Base-by-base conservation (phyloP, 2,888 invertebrate genomes). In the Antheraea assamensis region DNA sequence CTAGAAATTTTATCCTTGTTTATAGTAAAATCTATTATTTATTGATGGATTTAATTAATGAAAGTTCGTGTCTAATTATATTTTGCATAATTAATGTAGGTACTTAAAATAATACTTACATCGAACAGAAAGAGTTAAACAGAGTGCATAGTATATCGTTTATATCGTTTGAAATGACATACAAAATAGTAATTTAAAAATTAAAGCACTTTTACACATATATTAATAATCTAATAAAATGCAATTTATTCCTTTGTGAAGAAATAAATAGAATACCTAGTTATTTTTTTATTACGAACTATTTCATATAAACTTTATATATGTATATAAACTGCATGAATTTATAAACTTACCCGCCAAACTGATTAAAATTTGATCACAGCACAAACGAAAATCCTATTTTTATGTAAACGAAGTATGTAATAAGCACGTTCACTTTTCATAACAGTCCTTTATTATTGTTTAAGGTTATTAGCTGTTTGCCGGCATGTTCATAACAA, bases 401-500 rank as follows among this genome's bases (percentile, higher is more conserved):
- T 47, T 73, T 70, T n/a, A 58, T 66, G 19, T 68, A 49, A 42
- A 55, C 35, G 49, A 27, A 66, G 55, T 70, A 52, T 52, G 74
- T 66, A 64, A 49, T 74, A 77, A 83, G 76, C 89, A 89, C 88
- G 85, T 81, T 78, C 89, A 89, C 89, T 84, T 81, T 78, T 83
- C 78, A 80, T 80, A 81, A 82, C 80, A 78, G 77, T 76, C 78
- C 76, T 77, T 74, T 81, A 79, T 78, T 79, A 77, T 78, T 75
- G 72, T 76, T 80, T 77, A 78, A 76, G 75, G 78, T 82, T 86
- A 64, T 64, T 64, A 27, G 27, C 61, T 64, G 81, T 82, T 86
- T 84, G 81, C 88, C 93, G 92, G 92, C 91, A 89, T 92, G 85
- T 87, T 88, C 80, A 76, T 78, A 77, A 74, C 76, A 76, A 75